These are phyloP conservation scores for Sula dactylatra DNA, from an alignment of 2,113 vertebrate genomes.

Conservation along the genomic window DNA sequence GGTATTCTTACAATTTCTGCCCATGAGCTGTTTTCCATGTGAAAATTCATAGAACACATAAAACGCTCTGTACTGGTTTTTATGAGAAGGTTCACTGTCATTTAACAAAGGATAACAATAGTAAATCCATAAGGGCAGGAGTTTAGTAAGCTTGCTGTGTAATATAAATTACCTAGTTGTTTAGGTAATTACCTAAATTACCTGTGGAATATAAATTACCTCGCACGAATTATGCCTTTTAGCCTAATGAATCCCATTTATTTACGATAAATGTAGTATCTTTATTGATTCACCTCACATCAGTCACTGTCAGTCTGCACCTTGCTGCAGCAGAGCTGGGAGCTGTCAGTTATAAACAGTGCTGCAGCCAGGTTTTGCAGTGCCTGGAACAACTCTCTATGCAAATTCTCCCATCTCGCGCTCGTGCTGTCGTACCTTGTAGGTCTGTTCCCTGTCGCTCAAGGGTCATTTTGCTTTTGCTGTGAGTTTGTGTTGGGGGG, in stretches of 20 bases:
- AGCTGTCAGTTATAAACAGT: not conserved
- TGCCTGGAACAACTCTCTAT: accelerated
- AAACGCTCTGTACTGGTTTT: not conserved
- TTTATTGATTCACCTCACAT: not conserved
- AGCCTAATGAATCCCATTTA: not conserved
- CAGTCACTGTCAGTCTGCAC: accelerated
- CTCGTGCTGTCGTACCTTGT: accelerated
- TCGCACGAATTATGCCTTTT: not conserved
- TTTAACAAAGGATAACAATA: not conserved
- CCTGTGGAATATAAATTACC: not conserved
- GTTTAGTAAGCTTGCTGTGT: not conserved
- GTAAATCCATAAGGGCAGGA: not conserved
- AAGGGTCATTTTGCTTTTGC: accelerated
- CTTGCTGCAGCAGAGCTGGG: accelerated
- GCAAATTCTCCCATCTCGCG: accelerated
- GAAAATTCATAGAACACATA: not conserved
- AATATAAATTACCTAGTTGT: not conserved
- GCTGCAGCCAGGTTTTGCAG: accelerated
- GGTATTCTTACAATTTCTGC: not conserved
- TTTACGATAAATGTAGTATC: not conserved
- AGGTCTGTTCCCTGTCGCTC: not conserved
- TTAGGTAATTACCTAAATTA: conserved; percentile 33
- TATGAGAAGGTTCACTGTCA: not conserved
- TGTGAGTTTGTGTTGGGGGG: not conserved
- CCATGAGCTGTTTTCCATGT: not conserved